These are phyloP conservation scores for Pedetes capensis DNA, from an alignment of 2,113 vertebrate genomes.

Conservation along the genomic window DNA sequence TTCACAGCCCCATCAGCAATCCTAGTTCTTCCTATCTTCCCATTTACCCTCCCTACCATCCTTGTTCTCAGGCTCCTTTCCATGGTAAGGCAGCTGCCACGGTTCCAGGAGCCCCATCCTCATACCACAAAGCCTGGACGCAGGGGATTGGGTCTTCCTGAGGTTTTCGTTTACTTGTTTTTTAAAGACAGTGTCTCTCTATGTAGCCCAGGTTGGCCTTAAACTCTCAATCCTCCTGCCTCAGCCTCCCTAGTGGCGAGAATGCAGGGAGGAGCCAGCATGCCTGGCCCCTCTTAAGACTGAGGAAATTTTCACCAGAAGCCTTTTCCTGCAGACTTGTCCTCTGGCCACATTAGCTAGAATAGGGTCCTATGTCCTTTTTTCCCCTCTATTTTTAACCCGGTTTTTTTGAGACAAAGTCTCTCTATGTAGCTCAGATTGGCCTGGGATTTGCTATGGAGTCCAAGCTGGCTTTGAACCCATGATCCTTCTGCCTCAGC, in stretches of 20 bases:
- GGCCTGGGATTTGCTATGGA: too few species aligned
- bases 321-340: neutral
- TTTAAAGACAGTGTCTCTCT: neutral
- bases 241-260: neutral
- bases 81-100: neutral
- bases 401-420: too few species aligned
- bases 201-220: neutral
- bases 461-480: too few species aligned
- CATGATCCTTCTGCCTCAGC: too few species aligned
- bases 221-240: neutral
- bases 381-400: too few species aligned
- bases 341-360: neutral
- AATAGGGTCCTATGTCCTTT: neutral
- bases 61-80: neutral
- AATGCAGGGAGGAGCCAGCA: neutral
- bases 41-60: too few species aligned
- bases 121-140: neutral
- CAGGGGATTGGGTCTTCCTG: neutral
- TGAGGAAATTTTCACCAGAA: neutral
- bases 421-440: too few species aligned
- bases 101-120: neutral
- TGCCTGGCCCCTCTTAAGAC: neutral
- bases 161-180: neutral
- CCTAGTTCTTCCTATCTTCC: neutral
- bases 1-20: rapidly evolving